These are phyloP conservation scores for Brachyrhaphis roseni DNA, from an alignment of 2,797 vertebrate genomes.

Conservation along the genomic window DNA sequence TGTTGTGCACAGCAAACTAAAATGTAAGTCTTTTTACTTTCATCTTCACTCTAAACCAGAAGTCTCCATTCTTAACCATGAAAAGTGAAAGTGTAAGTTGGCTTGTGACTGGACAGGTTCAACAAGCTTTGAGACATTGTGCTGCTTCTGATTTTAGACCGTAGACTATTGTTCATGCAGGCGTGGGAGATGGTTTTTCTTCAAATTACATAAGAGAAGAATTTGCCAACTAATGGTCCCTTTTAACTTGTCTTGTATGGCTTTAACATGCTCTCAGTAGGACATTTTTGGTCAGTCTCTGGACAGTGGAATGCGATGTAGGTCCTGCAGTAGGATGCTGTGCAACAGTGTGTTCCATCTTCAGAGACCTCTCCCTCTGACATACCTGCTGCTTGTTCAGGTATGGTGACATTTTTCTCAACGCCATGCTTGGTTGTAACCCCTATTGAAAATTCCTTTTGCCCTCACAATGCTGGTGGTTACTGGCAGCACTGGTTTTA, in stretches of 20 bases:
- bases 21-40: not conserved
- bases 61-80: not conserved
- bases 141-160: not conserved
- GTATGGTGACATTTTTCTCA: not conserved
- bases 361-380: not conserved
- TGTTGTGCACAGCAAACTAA: not conserved
- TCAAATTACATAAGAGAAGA: not conserved
- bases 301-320: not conserved
- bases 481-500: not conserved
- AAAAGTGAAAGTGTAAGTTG: not conserved
- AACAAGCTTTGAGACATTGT: not conserved
- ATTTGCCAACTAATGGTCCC: not conserved
- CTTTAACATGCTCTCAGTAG: not conserved
- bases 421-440: not conserved
- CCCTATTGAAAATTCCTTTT: not conserved
- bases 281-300: not conserved
- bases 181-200: not conserved
- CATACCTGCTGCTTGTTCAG: constrained; percentile 3
- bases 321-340: not conserved
- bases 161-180: not conserved
- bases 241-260: not conserved
- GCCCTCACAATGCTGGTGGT: not conserved
- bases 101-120: not conserved
- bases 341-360: not conserved
- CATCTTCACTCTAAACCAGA: not conserved